Base-by-base conservation (phyloP, 1,140 invertebrate genomes). In the Pteromalus puparum region DNA sequence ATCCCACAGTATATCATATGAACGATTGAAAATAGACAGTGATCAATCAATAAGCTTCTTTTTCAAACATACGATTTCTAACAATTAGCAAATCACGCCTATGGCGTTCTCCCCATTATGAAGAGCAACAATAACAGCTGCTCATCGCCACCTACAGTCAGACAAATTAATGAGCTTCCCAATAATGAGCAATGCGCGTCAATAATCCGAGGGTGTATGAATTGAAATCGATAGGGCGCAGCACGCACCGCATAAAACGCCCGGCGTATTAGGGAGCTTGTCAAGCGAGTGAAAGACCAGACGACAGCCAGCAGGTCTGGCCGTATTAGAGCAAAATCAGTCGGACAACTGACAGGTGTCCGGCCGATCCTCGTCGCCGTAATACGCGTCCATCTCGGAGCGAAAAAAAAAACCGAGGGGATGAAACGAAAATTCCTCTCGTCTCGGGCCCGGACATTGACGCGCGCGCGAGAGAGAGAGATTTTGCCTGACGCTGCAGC, bases 291-390 rank as follows among this genome's bases (percentile, higher is more conserved):
- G 73, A 86, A 86, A 79, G 78, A 24, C 72, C 67, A 81, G 73
- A 82, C 67, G 75, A 82, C 80, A 82, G 80, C 9, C 1, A 30
- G 28, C 48, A 26, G 42, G 28, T 7, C 26, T 7, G 21, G 28
- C n/a, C 34, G 53, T 70, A 67, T 73, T 79, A 67, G 61, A 74
- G 42, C 6, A 80, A 73, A 80, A 80, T 77, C 68, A 73, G 83
- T 84, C 24, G 30, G 46, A 74, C 48, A 61, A 79, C 26, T 79
- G 82, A 83, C 82, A 83, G 82, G 67, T 83, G 82, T 79, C 82
- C 18, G n/a, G 28, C 15, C 21, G 26, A 77, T 46, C 74, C n/a
- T 42, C 30, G 30, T 42, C 38, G 21, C 46, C 26, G 13, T 78
- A 73, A 83, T 79, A 84, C 67, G 53, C 53, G 65, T 83, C 26